Evolutionary conservation across 2,113 vertebrate species (phyloP), one percentile per base, ranked within the genome.

Genomic region (Pitta sordida): DNA sequence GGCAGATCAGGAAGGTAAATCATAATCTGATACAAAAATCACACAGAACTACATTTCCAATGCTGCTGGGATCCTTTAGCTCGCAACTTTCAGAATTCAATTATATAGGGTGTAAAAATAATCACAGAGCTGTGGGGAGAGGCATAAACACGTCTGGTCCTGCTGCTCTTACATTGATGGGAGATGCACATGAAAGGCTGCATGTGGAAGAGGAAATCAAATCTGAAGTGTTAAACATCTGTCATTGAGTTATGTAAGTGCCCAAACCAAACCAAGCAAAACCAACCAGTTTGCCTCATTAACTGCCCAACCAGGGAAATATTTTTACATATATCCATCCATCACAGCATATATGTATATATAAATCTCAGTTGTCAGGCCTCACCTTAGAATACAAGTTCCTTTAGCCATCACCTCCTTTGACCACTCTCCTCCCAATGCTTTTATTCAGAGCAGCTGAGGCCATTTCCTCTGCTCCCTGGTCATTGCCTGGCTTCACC

Each of bases 401-500:
- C 29, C 37, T 79, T 87, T 62, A 82, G 62, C 26, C 49, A 84
- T 37, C 15, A 44, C 17, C 36, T 85, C 53, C 53, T 75, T 82
- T 83, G 82, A 58, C 78, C 70, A 39, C 70, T 62, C 49, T 87
- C 41, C 67, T 73, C 23, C 32, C 64, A 86, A 36, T 1, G 7
- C 24, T 91, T 92, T 91, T 63, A 51, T 68, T 79, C 82, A 90
- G 67, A 90, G 67, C 37, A 65, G 62, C 39, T 83, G 59, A 77
- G 85, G 41, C 53, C 3, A 3, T 79, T 92, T 91, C 62, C 85
- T 89, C 65, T 69, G 62, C 67, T 90, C 59, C 30, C 75, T 63
- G 87, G 49, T 87, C 91, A 80, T 95, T 83, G 90, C 96, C 96
- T 93, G 58, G 59, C 85, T 94, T 96, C 85, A 91, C 82, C 90